These are phyloP conservation scores for Adela reaumurella DNA, from an alignment of 2,888 invertebrate genomes.

Conservation along the genomic window DNA sequence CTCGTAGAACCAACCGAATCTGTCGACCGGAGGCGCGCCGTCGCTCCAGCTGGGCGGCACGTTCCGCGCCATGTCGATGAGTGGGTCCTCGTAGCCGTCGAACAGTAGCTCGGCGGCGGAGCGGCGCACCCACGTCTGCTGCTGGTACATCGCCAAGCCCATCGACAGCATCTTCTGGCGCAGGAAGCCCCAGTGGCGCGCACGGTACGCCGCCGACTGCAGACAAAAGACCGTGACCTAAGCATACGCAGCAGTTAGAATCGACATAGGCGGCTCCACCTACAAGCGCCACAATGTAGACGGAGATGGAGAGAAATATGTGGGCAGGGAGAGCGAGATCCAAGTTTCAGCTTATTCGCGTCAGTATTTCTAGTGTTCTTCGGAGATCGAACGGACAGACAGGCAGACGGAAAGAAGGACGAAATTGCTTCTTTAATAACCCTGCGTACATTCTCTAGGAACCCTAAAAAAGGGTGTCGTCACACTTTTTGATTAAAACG, in stretches of 20 bases:
- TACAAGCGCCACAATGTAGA: no score
- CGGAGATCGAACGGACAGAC: no score
- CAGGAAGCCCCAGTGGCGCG: conserved; percentile 56
- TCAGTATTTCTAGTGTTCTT: no score
- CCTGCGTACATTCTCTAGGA: no score
- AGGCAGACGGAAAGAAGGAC: no score
- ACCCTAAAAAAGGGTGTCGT: no score
- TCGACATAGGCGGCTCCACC: no score
- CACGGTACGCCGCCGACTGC: conserved; percentile 58
- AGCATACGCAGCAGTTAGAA: not conserved
- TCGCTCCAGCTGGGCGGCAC: conserved; percentile 54
- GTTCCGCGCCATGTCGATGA: conserved; percentile 63
- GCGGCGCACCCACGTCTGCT: conserved; percentile 58
- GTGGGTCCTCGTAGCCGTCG: conserved; percentile 73
- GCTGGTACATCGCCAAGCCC: conserved; percentile 52
- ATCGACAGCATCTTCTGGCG: conserved; percentile 59
- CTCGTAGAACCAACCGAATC: conserved; percentile 82
- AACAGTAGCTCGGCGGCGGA: conserved; percentile 70
- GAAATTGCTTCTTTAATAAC: no score
- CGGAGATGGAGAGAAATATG: no score
- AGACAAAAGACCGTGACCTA: conserved; percentile 13
- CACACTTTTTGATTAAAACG: no score
- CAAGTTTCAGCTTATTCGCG: no score
- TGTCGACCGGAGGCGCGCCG: conserved; percentile 64
- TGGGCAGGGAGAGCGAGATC: no score